A percentile compares a stretch with the other conserved stretches of the same genome.
Evolutionary conservation across 2,113 vertebrate genomes (phyloP).

Genomic region (Potamarius usumacintae): DNA sequence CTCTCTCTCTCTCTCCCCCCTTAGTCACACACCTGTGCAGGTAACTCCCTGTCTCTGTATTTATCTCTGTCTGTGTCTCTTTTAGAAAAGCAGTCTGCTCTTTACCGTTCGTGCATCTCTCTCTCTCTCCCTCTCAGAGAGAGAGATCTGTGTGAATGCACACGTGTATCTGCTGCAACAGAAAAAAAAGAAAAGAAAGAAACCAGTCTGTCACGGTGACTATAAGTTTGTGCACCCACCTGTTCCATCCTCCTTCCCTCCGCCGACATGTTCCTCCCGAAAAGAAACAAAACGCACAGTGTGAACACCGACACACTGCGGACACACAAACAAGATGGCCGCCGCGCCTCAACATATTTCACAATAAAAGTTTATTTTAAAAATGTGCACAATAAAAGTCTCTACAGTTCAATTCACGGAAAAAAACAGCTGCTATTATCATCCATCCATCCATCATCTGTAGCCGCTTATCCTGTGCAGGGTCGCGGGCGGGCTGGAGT

Average conservation of each 20-base stretch:
- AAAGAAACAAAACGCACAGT: slow-evolving; percentile 5
- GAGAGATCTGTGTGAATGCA: neutral
- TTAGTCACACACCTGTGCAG: too few relatives aligned
- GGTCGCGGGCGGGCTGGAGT: too few relatives aligned
- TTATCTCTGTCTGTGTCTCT: too few relatives aligned
- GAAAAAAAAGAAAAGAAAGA: too few relatives aligned
- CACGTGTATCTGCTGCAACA: neutral
- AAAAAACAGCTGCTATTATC: neutral
- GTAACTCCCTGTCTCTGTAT: too few relatives aligned
- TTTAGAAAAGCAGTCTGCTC: neutral
- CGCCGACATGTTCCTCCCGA: neutral
- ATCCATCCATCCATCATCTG: too few relatives aligned
- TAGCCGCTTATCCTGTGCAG: too few relatives aligned
- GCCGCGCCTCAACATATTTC: neutral
- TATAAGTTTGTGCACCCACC: slow-evolving; percentile 21
- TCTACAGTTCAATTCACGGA: too few relatives aligned
- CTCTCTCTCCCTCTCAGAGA: too few relatives aligned
- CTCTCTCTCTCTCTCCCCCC: too few relatives aligned
- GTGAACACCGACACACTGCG: neutral
- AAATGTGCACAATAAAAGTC: neutral
- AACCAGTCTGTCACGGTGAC: neutral
- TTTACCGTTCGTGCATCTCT: neutral
- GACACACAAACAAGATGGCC: neutral
- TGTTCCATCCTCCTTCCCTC: slow-evolving; percentile 3
- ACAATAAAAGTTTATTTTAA: neutral